phyloP scores from a whole-genome alignment of 2,113 vertebrate genomes.

The Leiothrix lutea region DNA sequence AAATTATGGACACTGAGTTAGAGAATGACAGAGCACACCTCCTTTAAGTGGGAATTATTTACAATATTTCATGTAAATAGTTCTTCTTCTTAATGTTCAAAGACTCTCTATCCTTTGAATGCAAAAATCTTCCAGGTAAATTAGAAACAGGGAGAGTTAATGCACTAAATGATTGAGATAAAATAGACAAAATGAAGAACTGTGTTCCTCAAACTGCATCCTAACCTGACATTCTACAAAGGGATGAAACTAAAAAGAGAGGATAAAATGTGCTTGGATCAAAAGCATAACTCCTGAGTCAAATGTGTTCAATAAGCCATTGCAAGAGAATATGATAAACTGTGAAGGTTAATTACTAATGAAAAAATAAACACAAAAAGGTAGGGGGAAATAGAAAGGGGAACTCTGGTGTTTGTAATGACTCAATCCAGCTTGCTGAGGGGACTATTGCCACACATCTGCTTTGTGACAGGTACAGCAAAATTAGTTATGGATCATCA shows the following conservation, averaged over 20 bases:
- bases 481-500: constrained; percentile 66
- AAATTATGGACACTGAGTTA: background rate
- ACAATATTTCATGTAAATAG: background rate
- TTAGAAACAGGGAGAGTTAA: background rate
- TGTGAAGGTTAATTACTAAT: constrained; percentile 5
- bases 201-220: background rate
- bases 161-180: background rate
- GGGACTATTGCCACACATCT: constrained; percentile 30
- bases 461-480: constrained; percentile 54
- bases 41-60: background rate
- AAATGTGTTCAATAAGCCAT: background rate
- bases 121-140: background rate
- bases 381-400: background rate
- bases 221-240: background rate
- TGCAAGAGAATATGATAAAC: background rate
- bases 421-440: background rate
- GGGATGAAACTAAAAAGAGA: background rate
- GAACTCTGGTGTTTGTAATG: background rate
- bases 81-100: background rate
- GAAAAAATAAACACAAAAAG: background rate
- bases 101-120: background rate
- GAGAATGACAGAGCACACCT: background rate
- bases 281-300: background rate
- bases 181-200: background rate
- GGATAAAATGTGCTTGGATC: background rate